Conservation (phyloP, 2,797 vertebrate species). For the Sebastes diaconus region DNA sequence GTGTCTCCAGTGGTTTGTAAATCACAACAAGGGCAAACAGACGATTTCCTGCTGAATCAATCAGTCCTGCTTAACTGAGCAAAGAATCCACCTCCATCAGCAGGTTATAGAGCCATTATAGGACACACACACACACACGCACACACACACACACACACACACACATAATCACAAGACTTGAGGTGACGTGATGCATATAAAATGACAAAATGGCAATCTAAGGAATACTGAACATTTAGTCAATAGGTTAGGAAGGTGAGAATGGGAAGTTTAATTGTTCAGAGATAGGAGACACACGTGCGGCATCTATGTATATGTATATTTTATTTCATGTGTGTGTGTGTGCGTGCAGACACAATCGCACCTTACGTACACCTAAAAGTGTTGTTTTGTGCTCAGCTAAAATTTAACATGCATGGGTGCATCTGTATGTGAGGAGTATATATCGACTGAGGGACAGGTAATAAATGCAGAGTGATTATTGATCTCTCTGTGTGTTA, state of each 20-base stretch:
- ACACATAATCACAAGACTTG: neutral
- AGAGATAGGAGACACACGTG: neutral
- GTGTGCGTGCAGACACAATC: neutral
- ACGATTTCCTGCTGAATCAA: conserved; percentile 47
- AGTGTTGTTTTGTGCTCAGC: neutral
- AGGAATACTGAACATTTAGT: neutral
- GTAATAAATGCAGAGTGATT: conserved; percentile 54
- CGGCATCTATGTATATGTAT: neutral
- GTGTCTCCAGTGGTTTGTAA: conserved; percentile 14
- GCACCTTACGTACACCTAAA: neutral
- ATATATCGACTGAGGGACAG: conserved; percentile 40
- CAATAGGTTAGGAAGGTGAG: neutral
- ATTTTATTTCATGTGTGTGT: neutral
- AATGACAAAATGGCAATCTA: neutral
- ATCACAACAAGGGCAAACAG: conserved; percentile 48
- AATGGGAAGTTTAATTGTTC: neutral
- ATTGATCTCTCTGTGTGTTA: conserved; percentile 59
- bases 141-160: neutral
- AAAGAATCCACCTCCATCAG: conserved; percentile 48
- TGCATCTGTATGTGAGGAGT: conserved; percentile 30
- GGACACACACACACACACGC: neutral
- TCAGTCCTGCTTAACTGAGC: conserved; percentile 55
- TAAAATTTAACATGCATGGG: neutral
- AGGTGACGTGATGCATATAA: neutral
- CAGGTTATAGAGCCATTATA: conserved; percentile 37